Evolutionary conservation across 2,888 invertebrate species (phyloP).

Genomic region (Cerastis rubricosa): DNA sequence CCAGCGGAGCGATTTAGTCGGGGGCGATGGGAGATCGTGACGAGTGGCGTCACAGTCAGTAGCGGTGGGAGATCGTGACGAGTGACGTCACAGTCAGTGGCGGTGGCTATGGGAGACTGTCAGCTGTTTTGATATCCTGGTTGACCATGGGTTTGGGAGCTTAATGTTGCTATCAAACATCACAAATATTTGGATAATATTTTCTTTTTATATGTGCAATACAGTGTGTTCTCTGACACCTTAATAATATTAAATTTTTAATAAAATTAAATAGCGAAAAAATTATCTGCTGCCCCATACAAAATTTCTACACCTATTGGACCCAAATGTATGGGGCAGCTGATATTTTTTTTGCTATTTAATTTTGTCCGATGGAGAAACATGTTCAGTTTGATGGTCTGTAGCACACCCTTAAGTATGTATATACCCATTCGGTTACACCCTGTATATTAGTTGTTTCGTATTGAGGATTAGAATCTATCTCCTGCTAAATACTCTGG

Average conservation of each 20-base stretch:
- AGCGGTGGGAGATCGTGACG: conserved; percentile 57
- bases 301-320: too few relatives aligned
- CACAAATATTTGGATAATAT: not conserved
- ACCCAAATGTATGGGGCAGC: too few relatives aligned
- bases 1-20: conserved; percentile 60
- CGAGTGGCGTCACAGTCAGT: conserved; percentile 52
- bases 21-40: conserved; percentile 63
- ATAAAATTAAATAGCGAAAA: too few relatives aligned
- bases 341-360: too few relatives aligned
- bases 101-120: conserved; percentile 35
- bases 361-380: too few relatives aligned
- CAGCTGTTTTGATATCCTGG: conserved; percentile 39
- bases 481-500: not conserved
- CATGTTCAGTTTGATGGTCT: too few relatives aligned
- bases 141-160: not conserved
- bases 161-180: not conserved
- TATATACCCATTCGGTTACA: too few relatives aligned
- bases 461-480: not conserved
- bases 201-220: not conserved
- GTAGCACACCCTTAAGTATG: too few relatives aligned
- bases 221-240: not conserved
- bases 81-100: conserved; percentile 51
- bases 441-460: not conserved
- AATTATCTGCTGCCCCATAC: too few relatives aligned
- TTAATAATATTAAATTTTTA: too few relatives aligned